Percentiles rank a stretch among this genome's conserved stretches.
Conservation (phyloP, 2,797 vertebrate species). For the Prunella strophiata region DNA sequence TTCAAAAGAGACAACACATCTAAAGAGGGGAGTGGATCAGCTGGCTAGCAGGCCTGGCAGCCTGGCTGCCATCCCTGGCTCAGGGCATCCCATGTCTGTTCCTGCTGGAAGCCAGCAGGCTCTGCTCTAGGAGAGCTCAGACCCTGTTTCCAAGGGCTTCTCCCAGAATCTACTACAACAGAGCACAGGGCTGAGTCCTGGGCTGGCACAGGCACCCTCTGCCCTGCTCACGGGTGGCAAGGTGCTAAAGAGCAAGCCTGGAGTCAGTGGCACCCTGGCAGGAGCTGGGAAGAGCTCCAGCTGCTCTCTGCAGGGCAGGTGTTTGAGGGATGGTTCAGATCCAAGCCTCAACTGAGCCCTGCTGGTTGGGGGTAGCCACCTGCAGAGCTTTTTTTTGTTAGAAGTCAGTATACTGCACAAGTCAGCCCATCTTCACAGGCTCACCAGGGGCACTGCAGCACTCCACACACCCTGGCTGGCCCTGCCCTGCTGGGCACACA, state of each 20-base stretch:
- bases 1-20: background rate
- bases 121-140: background rate
- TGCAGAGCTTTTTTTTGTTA: background rate
- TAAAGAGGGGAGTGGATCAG: background rate
- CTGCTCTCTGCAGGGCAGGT: background rate
- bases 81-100: fast-evolving
- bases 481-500: fast-evolving
- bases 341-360: background rate
- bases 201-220: background rate
- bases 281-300: background rate
- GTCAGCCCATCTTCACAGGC: background rate
- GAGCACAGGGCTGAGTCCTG: background rate
- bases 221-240: fast-evolving
- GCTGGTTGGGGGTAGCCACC: background rate
- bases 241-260: background rate
- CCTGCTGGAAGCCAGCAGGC: background rate
- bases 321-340: background rate
- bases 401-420: background rate
- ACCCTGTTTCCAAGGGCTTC: background rate
- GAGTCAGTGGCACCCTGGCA: background rate
- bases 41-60: background rate
- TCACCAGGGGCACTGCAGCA: fast-evolving
- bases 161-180: background rate
- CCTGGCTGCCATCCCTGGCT: constrained; percentile 26
- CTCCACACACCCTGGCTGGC: fast-evolving